Evolutionary conservation across 2,888 invertebrate species (phyloP), one percentile per base, ranked within the genome.

Genomic region (Drosophila percnosoma): DNA sequence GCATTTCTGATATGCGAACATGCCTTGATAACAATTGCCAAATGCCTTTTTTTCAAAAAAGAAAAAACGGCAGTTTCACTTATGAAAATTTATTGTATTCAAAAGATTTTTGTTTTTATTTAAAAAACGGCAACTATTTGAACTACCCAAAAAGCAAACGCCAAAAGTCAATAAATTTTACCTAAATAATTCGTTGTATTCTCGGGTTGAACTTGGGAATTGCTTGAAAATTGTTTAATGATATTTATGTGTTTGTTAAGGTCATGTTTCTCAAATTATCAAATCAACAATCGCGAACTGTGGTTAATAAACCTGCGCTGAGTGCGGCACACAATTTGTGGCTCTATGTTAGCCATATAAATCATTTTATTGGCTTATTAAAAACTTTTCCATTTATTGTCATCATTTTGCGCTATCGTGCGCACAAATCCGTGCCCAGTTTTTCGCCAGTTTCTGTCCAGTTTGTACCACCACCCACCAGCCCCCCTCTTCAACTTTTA

Each of bases 381-480:
- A 89, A 91, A 91, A 92, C 81, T 87, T 91, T 91, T 91, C 83
- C 90, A 91, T 90, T 91, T 91, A 91, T 92, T 91, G 91, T 92
- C 91, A 85, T 90, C 87, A 90, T 91, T 88, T 89, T 90, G 87
- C 88, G 86, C 87, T 89, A 82, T 90, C 81, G 82, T 79, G 83
- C 86, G 90, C 89, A 87, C 90, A 87, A 90, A 87, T 89, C 90
- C 89, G 74, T 83, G 83, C 85, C 70, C 81, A 78, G 72, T 68
- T 79, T 69, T n/a, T 11, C 24, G 27, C 68, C 49, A 36, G 31
- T 48, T 49, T 57, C 24, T 45, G 48, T 40, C 55, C 45, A 38
- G 48, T 64, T 45, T 62, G 1, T 65, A 42, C 31, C 38, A 62
- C 45, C 66, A 11, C 31, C 45, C 61, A 8, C 33, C 33, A 10